phyloP scores from a whole-genome alignment of 2,113 vertebrate genomes.

The Datnioides undecimradiatus region DNA sequence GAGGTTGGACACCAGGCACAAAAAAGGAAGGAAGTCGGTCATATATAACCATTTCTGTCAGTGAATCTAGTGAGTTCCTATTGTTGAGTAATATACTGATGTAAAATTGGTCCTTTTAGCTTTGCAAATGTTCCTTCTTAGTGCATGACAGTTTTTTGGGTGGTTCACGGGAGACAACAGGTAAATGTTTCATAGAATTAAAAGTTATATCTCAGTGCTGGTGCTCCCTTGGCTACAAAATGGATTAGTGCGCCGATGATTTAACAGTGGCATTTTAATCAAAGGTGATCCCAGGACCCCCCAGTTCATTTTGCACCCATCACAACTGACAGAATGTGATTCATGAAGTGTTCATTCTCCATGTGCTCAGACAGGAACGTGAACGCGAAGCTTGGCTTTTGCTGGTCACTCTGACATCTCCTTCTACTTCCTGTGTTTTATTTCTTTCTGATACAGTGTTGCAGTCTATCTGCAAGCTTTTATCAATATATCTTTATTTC shows the following conservation, averaged over 20 bases:
- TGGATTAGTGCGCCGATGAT: conserved; percentile 52
- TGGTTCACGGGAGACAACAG: not conserved
- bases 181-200: conserved; percentile 17
- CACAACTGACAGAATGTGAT: conserved; percentile 57
- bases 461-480: not conserved
- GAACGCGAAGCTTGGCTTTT: not conserved
- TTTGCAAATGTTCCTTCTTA: not conserved
- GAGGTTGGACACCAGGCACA: not conserved
- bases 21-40: not conserved
- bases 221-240: conserved; percentile 29
- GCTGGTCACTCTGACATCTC: conserved; percentile 21
- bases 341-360: conserved; percentile 53
- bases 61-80: conserved; percentile 5
- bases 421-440: not conserved
- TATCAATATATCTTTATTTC: not conserved
- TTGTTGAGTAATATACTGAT: not conserved
- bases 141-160: not conserved
- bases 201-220: not conserved
- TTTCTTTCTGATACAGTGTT: not conserved
- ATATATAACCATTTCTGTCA: not conserved
- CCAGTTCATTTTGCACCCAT: conserved; percentile 34
- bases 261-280: conserved; percentile 60
- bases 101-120: not conserved
- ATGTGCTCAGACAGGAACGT: conserved; percentile 8
- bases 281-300: conserved; percentile 42